Conservation (phyloP, 1,140 invertebrate genomes). For the Oncopeltus fasciatus region DNA sequence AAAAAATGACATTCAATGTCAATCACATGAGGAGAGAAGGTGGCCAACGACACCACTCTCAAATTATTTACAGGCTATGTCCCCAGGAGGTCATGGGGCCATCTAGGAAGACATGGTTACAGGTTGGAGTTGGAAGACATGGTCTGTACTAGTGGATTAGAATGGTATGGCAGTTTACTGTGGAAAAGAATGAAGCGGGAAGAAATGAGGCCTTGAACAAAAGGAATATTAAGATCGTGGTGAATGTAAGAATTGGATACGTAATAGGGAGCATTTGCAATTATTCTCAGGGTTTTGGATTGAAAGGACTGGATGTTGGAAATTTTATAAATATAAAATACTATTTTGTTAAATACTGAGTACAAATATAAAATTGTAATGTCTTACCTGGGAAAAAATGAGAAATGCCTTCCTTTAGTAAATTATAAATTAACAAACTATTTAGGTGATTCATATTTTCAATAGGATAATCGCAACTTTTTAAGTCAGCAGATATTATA, state of each 20-base stretch:
- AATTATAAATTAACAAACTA: slow-evolving; percentile 24
- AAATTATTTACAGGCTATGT: too few relatives aligned
- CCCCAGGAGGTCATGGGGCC: too few relatives aligned
- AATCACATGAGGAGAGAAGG: too few relatives aligned
- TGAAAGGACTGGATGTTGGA: background rate
- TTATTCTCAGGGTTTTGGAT: background rate
- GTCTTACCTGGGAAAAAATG: background rate
- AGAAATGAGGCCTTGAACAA: background rate
- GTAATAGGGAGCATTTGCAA: background rate
- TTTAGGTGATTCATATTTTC: slow-evolving; percentile 45
- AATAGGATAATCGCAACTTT: slow-evolving; percentile 40
- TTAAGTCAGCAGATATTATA: slow-evolving; percentile 54
- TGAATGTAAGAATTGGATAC: background rate
- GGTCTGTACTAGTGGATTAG: too few relatives aligned
- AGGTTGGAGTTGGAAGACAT: too few relatives aligned
- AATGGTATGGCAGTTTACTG: too few relatives aligned
- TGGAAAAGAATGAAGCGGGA: too few relatives aligned
- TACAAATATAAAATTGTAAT: background rate
- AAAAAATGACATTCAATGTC: too few relatives aligned
- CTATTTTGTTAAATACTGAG: background rate
- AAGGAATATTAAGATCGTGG: background rate
- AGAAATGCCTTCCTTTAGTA: slow-evolving; percentile 36
- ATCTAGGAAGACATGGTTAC: too few relatives aligned
- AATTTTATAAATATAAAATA: background rate
- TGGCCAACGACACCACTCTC: too few relatives aligned